phyloP scores from a whole-genome alignment of 2,888 invertebrate species.

The Sarcophaga caerulescens region DNA sequence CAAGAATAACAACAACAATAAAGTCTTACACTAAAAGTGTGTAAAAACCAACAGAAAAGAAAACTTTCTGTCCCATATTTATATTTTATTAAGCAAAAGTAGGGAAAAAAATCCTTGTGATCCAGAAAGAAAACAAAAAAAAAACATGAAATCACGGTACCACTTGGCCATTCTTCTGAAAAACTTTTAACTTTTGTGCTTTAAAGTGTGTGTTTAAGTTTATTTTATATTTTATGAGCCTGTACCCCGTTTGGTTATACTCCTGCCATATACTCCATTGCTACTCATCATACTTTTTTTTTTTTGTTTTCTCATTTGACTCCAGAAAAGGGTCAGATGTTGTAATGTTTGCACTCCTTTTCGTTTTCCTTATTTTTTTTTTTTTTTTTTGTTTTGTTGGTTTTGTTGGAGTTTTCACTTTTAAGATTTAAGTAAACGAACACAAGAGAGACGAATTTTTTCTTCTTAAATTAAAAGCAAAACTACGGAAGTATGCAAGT shows the following conservation, averaged over 20 bases:
- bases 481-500: not conserved
- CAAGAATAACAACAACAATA: constrained; percentile 1
- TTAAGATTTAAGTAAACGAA: not conserved
- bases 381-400: not conserved
- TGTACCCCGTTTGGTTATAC: not conserved
- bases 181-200: constrained; percentile 32
- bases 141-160: constrained; percentile 14
- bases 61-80: constrained; percentile 35
- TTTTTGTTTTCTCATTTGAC: constrained; percentile 29
- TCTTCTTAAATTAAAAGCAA: constrained; percentile 41
- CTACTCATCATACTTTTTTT: constrained; percentile 22
- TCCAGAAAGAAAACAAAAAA: not conserved
- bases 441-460: not conserved
- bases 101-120: not conserved
- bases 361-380: not conserved
- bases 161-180: constrained; percentile 44
- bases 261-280: not conserved
- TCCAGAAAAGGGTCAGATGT: constrained; percentile 55
- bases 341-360: constrained; percentile 24
- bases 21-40: constrained; percentile 9
- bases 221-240: constrained; percentile 28
- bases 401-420: constrained; percentile 35
- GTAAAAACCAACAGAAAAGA: constrained; percentile 9
- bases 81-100: not conserved
- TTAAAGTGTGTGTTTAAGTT: constrained; percentile 45